Evolutionary conservation across 2,888 invertebrate species (phyloP).

Genomic region (Acleris holmiana): DNA sequence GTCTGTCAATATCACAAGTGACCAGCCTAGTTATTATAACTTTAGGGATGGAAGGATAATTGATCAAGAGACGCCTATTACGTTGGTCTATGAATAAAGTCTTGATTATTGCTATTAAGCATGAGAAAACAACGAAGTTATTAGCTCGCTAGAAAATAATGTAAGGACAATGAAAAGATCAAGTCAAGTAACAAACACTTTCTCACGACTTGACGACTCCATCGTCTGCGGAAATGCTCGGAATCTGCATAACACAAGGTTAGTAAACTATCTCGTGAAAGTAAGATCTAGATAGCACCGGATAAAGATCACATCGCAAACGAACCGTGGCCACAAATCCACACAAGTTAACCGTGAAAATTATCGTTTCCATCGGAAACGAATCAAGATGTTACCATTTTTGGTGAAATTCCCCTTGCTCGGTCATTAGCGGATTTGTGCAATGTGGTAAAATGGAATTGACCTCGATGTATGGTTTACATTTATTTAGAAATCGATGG

Average conservation of each 20-base stretch:
- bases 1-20: too few relatives aligned
- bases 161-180: slow-evolving; percentile 20
- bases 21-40: too few relatives aligned
- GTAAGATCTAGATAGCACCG: slow-evolving; percentile 21
- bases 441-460: slow-evolving; percentile 58
- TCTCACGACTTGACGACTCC: slow-evolving; percentile 29
- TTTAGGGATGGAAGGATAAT: too few relatives aligned
- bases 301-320: slow-evolving; percentile 46
- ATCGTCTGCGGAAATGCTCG: slow-evolving; percentile 23
- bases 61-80: too few relatives aligned
- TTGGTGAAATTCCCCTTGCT: slow-evolving; percentile 48
- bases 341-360: slow-evolving; percentile 46
- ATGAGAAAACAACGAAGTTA: not conserved
- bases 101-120: not conserved
- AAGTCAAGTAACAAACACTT: slow-evolving; percentile 15
- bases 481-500: slow-evolving; percentile 42
- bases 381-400: slow-evolving; percentile 60
- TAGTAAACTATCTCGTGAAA: slow-evolving; percentile 32
- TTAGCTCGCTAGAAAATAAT: not conserved
- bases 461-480: slow-evolving; percentile 48
- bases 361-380: slow-evolving; percentile 34
- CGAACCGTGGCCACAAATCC: slow-evolving; percentile 46
- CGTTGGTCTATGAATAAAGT: too few relatives aligned
- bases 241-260: slow-evolving; percentile 26
- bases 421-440: slow-evolving; percentile 50